Percentiles rank a stretch among this genome's conserved stretches.
phyloP scores from a whole-genome alignment of 2,888 invertebrate genomes.

The Anarsia innoxiella region DNA sequence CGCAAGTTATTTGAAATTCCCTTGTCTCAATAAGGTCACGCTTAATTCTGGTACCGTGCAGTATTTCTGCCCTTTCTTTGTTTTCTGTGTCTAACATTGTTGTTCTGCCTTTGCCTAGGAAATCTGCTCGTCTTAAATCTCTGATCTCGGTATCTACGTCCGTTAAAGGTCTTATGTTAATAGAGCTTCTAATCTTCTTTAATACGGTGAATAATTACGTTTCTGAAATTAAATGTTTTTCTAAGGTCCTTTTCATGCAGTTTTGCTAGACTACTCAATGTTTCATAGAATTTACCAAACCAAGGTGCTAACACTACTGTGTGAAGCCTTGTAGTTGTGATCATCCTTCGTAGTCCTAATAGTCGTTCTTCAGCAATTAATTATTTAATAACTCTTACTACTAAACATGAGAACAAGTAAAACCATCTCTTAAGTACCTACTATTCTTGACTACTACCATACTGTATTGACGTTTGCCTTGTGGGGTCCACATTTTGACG shows the following conservation, averaged over 20 bases:
- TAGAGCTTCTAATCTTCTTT: constrained; percentile 13
- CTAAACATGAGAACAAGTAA: constrained; percentile 17
- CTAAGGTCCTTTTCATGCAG: constrained; percentile 6
- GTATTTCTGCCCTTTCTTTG: too few relatives aligned
- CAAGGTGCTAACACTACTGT: constrained; percentile 18
- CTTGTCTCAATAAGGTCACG: too few relatives aligned
- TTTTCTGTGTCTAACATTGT: too few relatives aligned
- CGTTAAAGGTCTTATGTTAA: constrained; percentile 14
- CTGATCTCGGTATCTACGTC: too few relatives aligned
- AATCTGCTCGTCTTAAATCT: too few relatives aligned
- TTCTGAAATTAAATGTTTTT: constrained; percentile 7
- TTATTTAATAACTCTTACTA: constrained; percentile 12
- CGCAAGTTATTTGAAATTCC: too few relatives aligned
- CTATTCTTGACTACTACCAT: constrained; percentile 12
- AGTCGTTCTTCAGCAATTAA: constrained; percentile 16
- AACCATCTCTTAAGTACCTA: constrained; percentile 15
- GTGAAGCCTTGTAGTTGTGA: constrained; percentile 13
- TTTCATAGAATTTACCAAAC: constrained; percentile 20
- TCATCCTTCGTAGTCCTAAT: too few relatives aligned
- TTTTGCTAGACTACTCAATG: constrained; percentile 12
- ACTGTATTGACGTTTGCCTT: constrained; percentile 9
- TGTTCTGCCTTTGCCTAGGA: too few relatives aligned
- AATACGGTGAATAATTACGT: constrained; percentile 11
- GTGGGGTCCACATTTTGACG: constrained; percentile 10
- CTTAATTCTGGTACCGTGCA: too few relatives aligned